Evolutionary conservation across 2,113 vertebrate genomes (phyloP), one percentile per base, ranked within the genome.

Genomic region (Amblyornis subalaris): DNA sequence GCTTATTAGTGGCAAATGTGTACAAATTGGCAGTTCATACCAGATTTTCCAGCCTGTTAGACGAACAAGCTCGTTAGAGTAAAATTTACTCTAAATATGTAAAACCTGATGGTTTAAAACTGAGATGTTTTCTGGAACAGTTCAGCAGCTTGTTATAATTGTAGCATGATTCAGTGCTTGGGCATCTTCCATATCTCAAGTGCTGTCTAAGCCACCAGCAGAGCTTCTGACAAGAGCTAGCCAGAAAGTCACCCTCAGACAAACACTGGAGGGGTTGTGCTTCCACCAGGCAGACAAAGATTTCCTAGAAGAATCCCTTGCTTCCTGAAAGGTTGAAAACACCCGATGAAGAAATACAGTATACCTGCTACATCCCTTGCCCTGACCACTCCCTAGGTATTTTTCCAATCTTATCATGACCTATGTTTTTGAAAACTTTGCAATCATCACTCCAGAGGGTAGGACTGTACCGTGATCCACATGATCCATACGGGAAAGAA

Each of bases 41-140:
- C 73, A 86, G 51, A 84, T 92, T 94, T 95, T 94, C 90, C 82
- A 92, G 82, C 54, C 82, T 92, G 67, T 92, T 96, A 88, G 72
- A 76, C 0, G 5, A 88, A 94, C 82, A 93, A 88, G 58, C 67
- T 95, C 2, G 0, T 93, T 92, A 73, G 54, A 73, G n/a, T 80
- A 80, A 82, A 93, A 94, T 92, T 93, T 96, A 80, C 88, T 86
- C 72, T 50, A 93, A 93, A 93, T 90, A 83, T 80, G 82, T 83
- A 91, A 94, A 95, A 92, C 62, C 45, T 70, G 78, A 94, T 92
- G 88, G 82, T 92, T 96, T 90, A 79, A 94, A 90, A 86, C 24
- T 0, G 45, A 90, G 82, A 85, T 85, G 42, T 76, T 93, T 93
- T 85, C 90, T 86, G 64, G 75, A 96, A 77, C 67, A 83, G 85